phyloP scores from a whole-genome alignment of 2,797 vertebrate genomes.

The Chaetodon trifasciatus region DNA sequence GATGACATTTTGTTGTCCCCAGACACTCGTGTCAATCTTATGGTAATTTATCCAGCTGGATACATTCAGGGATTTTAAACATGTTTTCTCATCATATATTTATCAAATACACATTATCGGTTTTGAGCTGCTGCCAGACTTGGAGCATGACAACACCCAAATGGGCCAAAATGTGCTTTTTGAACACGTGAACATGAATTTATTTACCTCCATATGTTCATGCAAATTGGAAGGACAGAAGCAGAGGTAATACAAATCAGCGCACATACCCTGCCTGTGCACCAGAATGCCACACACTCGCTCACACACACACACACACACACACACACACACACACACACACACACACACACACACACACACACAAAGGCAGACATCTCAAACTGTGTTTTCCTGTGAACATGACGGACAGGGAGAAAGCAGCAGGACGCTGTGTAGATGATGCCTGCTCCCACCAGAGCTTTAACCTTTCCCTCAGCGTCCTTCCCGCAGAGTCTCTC shows the following conservation, averaged over 20 bases:
- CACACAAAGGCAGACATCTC: conserved; percentile 30
- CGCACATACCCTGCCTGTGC: conserved; percentile 15
- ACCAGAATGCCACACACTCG: neutral
- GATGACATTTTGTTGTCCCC: conserved; percentile 71
- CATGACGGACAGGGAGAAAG: conserved; percentile 62
- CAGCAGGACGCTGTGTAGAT: conserved; percentile 61
- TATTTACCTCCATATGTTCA: conserved; percentile 35
- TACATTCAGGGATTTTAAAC: conserved; percentile 22
- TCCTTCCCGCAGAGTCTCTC: conserved; percentile 50
- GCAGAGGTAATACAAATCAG: conserved; percentile 30
- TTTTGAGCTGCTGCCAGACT: neutral
- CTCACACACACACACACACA: neutral
- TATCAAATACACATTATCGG: conserved; percentile 20
- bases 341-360: neutral
- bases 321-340: conserved; percentile 14
- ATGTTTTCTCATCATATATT: conserved; percentile 22
- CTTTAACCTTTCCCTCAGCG: conserved; percentile 75
- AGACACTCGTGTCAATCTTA: conserved; percentile 57
- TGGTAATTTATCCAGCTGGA: conserved; percentile 58
- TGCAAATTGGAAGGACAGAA: conserved; percentile 36
- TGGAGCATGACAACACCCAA: neutral
- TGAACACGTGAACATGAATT: conserved; percentile 23
- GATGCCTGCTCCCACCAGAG: conserved; percentile 58
- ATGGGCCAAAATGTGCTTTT: conserved; percentile 5
- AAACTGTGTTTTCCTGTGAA: conserved; percentile 45